These are phyloP conservation scores for Gymnocephalus cernua DNA, from an alignment of 2,113 vertebrate species.

Conservation along the genomic window DNA sequence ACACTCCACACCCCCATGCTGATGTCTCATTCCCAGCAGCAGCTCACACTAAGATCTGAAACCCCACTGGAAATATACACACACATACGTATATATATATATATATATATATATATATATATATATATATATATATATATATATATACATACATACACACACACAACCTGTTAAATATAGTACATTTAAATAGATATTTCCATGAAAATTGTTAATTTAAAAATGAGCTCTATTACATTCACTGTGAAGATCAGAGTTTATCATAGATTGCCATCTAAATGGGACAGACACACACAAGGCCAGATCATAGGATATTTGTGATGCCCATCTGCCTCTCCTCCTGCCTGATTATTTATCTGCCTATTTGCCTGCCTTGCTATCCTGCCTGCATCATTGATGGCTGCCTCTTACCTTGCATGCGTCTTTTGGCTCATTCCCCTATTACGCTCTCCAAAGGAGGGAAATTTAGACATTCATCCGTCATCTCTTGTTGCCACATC, in stretches of 20 bases:
- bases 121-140: not conserved
- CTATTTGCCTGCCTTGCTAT: not conserved
- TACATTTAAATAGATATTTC: not conserved
- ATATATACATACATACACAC: no score
- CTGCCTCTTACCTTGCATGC: conserved; percentile 49
- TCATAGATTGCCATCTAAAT: conserved; percentile 7
- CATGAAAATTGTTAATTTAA: not conserved
- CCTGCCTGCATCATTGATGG: conserved; percentile 22
- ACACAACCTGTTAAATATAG: conserved; percentile 9
- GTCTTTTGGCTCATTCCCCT: conserved; percentile 36
- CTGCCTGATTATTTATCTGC: conserved; percentile 11
- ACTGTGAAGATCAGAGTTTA: not conserved
- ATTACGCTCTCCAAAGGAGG: conserved; percentile 31
- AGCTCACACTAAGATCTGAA: conserved; percentile 23
- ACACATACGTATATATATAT: no score
- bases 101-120: no score
- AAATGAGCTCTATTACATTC: not conserved
- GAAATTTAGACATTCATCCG: conserved; percentile 49
- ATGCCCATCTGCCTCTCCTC: conserved; percentile 37
- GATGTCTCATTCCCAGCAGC: conserved; percentile 41
- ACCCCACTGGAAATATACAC: not conserved
- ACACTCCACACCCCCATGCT: conserved; percentile 46
- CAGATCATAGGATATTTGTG: conserved; percentile 33
- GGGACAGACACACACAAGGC: not conserved
- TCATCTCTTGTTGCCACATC: conserved; percentile 30